These are phyloP conservation scores for Sinella curviseta DNA, from an alignment of 1,140 invertebrate genomes.

Conservation along the genomic window DNA sequence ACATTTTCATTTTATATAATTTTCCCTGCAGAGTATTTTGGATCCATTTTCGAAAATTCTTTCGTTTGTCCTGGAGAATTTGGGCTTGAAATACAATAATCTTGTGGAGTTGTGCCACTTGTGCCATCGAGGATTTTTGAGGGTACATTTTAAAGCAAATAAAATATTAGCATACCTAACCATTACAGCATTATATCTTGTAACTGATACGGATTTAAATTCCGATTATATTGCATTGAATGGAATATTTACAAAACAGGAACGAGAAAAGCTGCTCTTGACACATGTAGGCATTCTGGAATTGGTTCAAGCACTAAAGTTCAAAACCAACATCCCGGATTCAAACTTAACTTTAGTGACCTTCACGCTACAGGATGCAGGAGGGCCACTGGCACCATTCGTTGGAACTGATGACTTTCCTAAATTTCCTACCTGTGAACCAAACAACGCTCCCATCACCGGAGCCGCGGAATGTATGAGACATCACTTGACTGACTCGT, in stretches of 20 bases:
- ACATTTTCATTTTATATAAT: slow-evolving; percentile 16
- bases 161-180: not conserved
- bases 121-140: slow-evolving; percentile 81
- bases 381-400: slow-evolving; percentile 70
- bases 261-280: slow-evolving; percentile 89
- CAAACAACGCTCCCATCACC: slow-evolving; percentile 68
- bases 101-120: slow-evolving; percentile 86
- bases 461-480: slow-evolving; percentile 90
- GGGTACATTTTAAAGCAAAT: too few species aligned
- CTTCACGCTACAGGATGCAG: slow-evolving; percentile 81
- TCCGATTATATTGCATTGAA: not conserved
- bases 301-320: slow-evolving; percentile 90
- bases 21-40: slow-evolving; percentile 67
- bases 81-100: slow-evolving; percentile 77
- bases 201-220: too few species aligned
- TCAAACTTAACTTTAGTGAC: slow-evolving; percentile 89
- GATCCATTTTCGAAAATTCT: slow-evolving; percentile 96
- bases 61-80: slow-evolving; percentile 85
- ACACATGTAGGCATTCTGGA: slow-evolving; percentile 89
- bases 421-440: slow-evolving; percentile 30
- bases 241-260: slow-evolving; percentile 59
- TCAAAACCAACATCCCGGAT: slow-evolving; percentile 90
- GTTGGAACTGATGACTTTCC: slow-evolving; percentile 57
- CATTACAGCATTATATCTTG: too few species aligned
- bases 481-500: slow-evolving; percentile 85